These are phyloP conservation scores for Anisognathus igniventris DNA, from an alignment of 2,797 vertebrate genomes.

Conservation along the genomic window DNA sequence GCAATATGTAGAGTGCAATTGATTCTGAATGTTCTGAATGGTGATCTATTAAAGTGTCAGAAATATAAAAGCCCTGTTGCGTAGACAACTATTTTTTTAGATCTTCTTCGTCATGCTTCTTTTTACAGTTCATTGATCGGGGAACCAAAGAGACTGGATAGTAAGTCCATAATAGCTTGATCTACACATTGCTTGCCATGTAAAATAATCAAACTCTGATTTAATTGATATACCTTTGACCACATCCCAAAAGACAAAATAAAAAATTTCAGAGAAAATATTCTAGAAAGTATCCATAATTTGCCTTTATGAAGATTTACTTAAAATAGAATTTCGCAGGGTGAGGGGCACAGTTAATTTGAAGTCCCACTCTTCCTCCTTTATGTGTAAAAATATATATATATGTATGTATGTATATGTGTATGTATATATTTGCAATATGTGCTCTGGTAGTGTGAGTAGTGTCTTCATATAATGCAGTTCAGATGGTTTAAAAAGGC, in stretches of 20 bases:
- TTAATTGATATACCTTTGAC: not conserved
- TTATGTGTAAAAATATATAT: not conserved
- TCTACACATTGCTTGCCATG: not conserved
- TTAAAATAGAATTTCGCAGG: not conserved
- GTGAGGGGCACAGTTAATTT: accelerated
- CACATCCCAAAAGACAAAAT: not conserved
- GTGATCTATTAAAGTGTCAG: not conserved
- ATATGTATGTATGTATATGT: too few relatives aligned
- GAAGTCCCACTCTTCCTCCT: not conserved
- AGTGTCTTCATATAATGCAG: not conserved
- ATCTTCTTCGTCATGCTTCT: not conserved
- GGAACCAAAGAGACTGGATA: not conserved
- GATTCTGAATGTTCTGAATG: not conserved
- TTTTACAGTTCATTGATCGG: not conserved
- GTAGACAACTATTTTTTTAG: not conserved
- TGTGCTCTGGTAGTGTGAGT: not conserved
- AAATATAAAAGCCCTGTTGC: not conserved
- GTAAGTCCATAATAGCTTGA: not conserved
- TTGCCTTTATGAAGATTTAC: not conserved
- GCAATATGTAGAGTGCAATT: not conserved
- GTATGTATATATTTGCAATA: not conserved
- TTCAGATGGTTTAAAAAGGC: not conserved
- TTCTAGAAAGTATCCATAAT: not conserved
- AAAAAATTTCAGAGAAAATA: not conserved
- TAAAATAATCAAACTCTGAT: not conserved